Percentiles rank a stretch among this genome's conserved stretches.
These are phyloP conservation scores for Tachina fera DNA, from an alignment of 2,888 invertebrate genomes.

Conservation along the genomic window DNA sequence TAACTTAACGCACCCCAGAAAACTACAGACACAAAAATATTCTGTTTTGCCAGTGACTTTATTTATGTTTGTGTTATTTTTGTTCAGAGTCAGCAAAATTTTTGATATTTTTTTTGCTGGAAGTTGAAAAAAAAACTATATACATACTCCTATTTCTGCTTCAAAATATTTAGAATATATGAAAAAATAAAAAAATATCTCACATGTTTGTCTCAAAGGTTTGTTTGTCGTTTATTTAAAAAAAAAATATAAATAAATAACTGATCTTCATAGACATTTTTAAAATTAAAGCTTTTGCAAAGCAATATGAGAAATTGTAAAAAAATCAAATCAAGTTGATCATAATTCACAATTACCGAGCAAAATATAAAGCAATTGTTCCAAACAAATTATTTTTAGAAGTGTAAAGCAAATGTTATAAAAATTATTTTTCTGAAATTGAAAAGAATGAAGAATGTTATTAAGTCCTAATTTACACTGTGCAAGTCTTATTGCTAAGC, in stretches of 20 bases:
- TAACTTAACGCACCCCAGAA: constrained; percentile 21
- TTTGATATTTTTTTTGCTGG: neutral
- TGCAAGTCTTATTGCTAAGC: no score
- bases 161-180: constrained; percentile 21
- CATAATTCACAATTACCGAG: neutral
- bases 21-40: constrained; percentile 23
- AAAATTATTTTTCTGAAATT: no score
- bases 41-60: neutral
- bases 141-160: constrained; percentile 39
- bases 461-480: no score
- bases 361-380: neutral
- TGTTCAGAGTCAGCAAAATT: constrained; percentile 41
- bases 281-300: neutral
- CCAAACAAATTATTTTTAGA: no score
- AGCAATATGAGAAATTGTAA: constrained; percentile 17
- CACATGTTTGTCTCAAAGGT: neutral
- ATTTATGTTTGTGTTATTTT: constrained; percentile 20
- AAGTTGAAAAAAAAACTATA: neutral
- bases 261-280: constrained; percentile 19
- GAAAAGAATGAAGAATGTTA: no score
- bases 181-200: constrained; percentile 2
- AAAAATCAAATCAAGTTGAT: neutral
- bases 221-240: neutral
- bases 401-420: no score
- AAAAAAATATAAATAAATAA: neutral